A percentile compares a stretch with the other conserved stretches of the same genome.
Conservation (phyloP, 2,888 invertebrate genomes). For the Seira sanloemensis region DNA sequence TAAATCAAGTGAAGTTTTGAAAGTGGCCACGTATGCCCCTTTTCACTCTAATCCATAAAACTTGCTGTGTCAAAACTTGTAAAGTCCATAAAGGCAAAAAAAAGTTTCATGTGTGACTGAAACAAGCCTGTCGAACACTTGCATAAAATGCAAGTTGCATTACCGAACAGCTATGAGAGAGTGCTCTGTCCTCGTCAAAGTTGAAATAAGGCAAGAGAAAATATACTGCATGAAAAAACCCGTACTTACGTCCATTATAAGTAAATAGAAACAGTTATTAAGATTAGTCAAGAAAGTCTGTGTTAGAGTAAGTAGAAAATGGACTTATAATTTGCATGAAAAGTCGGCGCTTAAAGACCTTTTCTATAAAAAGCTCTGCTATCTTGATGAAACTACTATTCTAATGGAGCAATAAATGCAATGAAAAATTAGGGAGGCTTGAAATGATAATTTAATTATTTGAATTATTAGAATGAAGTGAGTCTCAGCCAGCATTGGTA, state of each 20-base stretch:
- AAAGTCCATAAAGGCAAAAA: too few species aligned
- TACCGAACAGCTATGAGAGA: background rate
- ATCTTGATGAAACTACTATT: slow-evolving; percentile 39
- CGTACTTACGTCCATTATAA: too few species aligned
- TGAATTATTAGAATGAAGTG: too few species aligned
- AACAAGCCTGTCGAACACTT: slow-evolving; percentile 25
- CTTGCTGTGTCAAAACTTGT: slow-evolving; percentile 13
- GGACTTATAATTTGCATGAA: slow-evolving; percentile 54
- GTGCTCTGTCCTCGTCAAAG: slow-evolving; percentile 27
- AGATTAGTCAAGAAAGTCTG: background rate
- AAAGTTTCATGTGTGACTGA: background rate
- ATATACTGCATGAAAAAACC: background rate
- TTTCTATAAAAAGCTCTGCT: slow-evolving; percentile 16
- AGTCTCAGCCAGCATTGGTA: too few species aligned
- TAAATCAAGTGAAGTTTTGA: slow-evolving; percentile 50
- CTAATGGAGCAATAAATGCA: slow-evolving; percentile 38
- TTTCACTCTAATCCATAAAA: slow-evolving; percentile 16
- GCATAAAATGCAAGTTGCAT: background rate
- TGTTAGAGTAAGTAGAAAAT: background rate
- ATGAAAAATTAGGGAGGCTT: slow-evolving; percentile 70
- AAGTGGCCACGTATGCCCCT: background rate
- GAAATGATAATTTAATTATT: slow-evolving; percentile 73
- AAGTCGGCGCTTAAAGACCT: slow-evolving; percentile 47
- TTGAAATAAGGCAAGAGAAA: background rate
- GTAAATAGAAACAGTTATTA: background rate